Evolutionary conservation across 1,140 invertebrate species (phyloP), one percentile per base, ranked within the genome.

Genomic region (Himalopsyche phryganea): DNA sequence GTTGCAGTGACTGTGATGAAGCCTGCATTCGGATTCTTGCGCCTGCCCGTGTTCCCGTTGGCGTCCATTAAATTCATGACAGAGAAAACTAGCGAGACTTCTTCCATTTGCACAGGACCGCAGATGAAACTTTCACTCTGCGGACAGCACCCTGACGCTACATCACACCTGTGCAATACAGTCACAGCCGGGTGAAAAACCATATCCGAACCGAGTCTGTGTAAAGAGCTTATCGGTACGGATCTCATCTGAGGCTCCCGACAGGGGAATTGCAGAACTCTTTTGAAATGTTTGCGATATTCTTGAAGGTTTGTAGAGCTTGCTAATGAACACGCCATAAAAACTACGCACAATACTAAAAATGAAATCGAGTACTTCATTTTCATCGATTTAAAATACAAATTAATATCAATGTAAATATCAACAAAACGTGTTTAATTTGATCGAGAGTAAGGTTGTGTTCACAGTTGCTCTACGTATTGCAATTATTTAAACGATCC

Each of bases 141-240:
- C 15, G 66, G 60, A 49, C 76, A 77, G 19, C 75, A 74, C 19
- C 75, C 76, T 0, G 75, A 67, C n/a, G 66, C 64, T 3, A 50
- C 51, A 48, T 66, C 54, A 47, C 75, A 77, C 14, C 74, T 68
- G 14, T 68, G 60, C 6, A 77, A 61, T 11, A 78, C 74, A 6
- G 74, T 76, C 15, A 70, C 70, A 0, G 66, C 17, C 0, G 76
- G 76, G 13, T n/a, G 18, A 41, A 44, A 63, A 10, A 5, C 13
- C 32, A 20, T 23, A 11, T 23, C 49, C 33, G 40, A 23, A 13
- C 35, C 40, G 3, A 52, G 50, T 11, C n/a, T 6, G 36, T 38
- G 50, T 23, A 53, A 28, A 9, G 13, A 33, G 41, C 28, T 51
- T 0, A 58, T 19, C 10, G 41, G 53, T 2, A 56, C 15, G 47